These are phyloP conservation scores for Cheilosia soror DNA, from an alignment of 2,888 invertebrate genomes.

Conservation along the genomic window DNA sequence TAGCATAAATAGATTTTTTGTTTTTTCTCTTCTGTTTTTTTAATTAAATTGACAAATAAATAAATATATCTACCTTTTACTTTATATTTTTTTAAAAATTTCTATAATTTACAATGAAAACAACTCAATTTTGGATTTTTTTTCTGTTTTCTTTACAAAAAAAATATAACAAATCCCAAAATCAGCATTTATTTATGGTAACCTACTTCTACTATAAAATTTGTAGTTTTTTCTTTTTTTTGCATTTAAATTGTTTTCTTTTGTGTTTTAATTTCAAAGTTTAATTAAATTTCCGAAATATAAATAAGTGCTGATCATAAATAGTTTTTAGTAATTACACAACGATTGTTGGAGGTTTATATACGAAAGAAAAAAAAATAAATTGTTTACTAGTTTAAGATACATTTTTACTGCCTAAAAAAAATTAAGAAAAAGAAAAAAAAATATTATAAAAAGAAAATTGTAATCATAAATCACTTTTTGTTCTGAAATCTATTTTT, in stretches of 20 bases:
- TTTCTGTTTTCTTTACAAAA: not conserved
- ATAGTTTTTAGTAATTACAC: constrained; percentile 14
- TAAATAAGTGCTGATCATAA: constrained; percentile 61
- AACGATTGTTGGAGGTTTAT: constrained; percentile 37
- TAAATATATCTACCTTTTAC: constrained; percentile 4
- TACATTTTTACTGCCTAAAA: constrained; percentile 67
- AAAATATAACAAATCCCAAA: not conserved
- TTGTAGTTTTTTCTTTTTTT: constrained; percentile 10
- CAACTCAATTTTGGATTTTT: constrained; percentile 6
- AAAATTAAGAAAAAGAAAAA: constrained; percentile 27
- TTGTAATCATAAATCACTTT: constrained; percentile 38
- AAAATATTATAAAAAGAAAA: constrained; percentile 34
- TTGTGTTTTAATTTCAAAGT: not conserved
- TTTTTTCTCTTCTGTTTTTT: not conserved
- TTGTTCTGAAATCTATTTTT: constrained; percentile 19
- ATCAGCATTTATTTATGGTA: constrained; percentile 59
- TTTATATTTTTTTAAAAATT: constrained; percentile 9
- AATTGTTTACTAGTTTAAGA: constrained; percentile 53
- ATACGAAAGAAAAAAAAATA: constrained; percentile 3
- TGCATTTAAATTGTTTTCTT: constrained; percentile 24
- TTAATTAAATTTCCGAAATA: not conserved
- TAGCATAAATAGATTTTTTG: constrained; percentile 33
- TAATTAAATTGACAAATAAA: constrained; percentile 5
- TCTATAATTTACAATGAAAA: constrained; percentile 23
- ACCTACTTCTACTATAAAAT: not conserved